phyloP scores from a whole-genome alignment of 2,888 invertebrate genomes.

The Eumerus sabulonum region DNA sequence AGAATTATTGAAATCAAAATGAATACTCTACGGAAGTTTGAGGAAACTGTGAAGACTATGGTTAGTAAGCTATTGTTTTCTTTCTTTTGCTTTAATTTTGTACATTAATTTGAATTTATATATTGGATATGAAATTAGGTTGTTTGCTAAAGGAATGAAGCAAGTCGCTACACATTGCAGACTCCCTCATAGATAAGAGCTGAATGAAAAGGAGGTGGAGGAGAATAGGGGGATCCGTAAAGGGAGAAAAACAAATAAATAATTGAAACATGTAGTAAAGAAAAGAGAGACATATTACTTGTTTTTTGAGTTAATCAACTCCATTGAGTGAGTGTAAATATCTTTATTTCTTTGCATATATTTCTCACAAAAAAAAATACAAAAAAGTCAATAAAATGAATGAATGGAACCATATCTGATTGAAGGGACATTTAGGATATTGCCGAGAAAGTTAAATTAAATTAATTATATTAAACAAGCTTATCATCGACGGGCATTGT shows the following conservation, averaged over 20 bases:
- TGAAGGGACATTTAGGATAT: slow-evolving; percentile 57
- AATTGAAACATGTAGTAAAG: slow-evolving; percentile 24
- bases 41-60: neutral
- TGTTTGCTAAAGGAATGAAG: slow-evolving; percentile 6
- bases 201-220: too few species aligned
- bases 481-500: slow-evolving; percentile 8
- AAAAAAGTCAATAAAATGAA: slow-evolving; percentile 45
- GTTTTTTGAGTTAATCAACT: slow-evolving; percentile 52
- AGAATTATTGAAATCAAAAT: neutral
- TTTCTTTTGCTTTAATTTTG: neutral
- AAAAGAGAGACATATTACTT: slow-evolving; percentile 9
- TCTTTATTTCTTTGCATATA: slow-evolving; percentile 51
- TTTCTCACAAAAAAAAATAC: slow-evolving; percentile 42
- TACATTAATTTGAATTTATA: neutral
- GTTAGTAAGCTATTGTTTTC: too few species aligned
- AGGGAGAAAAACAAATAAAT: too few species aligned
- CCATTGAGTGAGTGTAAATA: slow-evolving; percentile 44
- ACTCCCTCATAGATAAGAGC: too few species aligned
- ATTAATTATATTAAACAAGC: slow-evolving; percentile 17
- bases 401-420: slow-evolving; percentile 40
- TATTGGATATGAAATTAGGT: neutral
- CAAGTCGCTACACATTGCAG: too few species aligned
- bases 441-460: slow-evolving; percentile 13
- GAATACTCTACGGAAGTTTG: neutral
- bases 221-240: too few species aligned